Evolutionary conservation across 2,888 invertebrate genomes (phyloP).

Genomic region (Ellobium chinense): DNA sequence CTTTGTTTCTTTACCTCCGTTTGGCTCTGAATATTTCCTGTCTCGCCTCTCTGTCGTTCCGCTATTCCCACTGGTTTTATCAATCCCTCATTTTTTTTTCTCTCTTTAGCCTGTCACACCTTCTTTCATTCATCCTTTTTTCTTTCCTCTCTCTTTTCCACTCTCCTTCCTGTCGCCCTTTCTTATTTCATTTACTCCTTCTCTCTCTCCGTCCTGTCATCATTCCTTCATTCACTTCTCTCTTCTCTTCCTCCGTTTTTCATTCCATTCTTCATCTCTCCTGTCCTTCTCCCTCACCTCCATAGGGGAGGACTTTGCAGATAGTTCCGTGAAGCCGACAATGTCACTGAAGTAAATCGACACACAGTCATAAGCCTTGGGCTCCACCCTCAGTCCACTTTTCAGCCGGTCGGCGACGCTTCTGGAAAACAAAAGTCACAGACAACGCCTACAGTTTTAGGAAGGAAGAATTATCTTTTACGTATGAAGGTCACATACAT

Average conservation of each 20-base stretch:
- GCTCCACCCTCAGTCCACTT: constrained; percentile 90
- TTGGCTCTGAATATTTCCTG: not conserved
- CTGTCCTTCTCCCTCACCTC: constrained; percentile 50
- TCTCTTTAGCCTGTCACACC: not conserved
- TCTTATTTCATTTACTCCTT: constrained; percentile 9
- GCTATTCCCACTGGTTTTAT: too few relatives aligned
- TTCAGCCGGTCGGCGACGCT: constrained; percentile 90
- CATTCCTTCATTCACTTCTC: not conserved
- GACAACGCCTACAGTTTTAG: too few relatives aligned
- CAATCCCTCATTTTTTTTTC: too few relatives aligned
- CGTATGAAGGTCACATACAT: too few relatives aligned
- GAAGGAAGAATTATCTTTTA: too few relatives aligned
- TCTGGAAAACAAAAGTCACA: constrained; percentile 51
- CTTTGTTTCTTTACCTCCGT: too few relatives aligned
- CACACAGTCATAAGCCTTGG: constrained; percentile 93
- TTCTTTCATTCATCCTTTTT: not conserved
- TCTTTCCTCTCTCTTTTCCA: not conserved
- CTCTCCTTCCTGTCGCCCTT: not conserved
- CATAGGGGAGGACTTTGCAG: constrained; percentile 6
- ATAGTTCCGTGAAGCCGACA: constrained; percentile 15
- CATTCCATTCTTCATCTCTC: constrained; percentile 13
- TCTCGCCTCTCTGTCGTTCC: not conserved
- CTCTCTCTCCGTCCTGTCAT: constrained; percentile 11
- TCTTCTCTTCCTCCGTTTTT: not conserved
- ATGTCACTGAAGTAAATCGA: constrained; percentile 85